Base-by-base conservation (phyloP, 2,797 vertebrate species). In the Euphonia xanthogaster region DNA sequence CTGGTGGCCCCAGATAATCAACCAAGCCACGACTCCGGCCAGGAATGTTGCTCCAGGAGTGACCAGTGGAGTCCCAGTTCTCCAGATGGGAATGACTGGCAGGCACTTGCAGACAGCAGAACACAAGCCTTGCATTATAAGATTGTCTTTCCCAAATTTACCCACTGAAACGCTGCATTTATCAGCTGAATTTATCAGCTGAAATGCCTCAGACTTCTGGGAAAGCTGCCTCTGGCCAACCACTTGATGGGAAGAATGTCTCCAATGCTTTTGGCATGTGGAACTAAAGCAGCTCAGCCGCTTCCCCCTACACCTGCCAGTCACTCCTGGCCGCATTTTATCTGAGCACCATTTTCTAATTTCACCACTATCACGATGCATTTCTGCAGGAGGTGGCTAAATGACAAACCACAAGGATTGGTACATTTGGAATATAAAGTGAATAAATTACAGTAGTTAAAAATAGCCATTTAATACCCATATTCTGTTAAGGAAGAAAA, bases 151-250 rank as follows among this genome's bases (percentile, higher is more conserved):
- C 66, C 1, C 0, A 93, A 96, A 85, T 85, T 82, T 63, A 44
- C 71, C 63, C 1, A 0, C 71, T 45, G 81, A 85, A 94, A 72
- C 0, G 1, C 67, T n/a, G 80, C 27, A 47, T 63, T 95, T 94
- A 93, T 95, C 91, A 89, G 91, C 71, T 42, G 72, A 76, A 95
- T 89, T 95, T 78, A 96, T 92, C 91, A 88, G 76, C 55, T 60
- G 60, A 88, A 95, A 88, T 81, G 80, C 79, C 79, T 92, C 90
- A 92, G 90, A 79, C 44, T 90, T 81, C 66, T 92, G 88, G 76
- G 88, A 65, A 88, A 81, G 76, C 70, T 84, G 88, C 94, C 94
- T 90, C 79, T 90, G 92, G 86, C 86, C 6, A 2, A 86, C 80
- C 86, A 70, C 88, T 81, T 47, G 70, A 67, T 82, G 83, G 66